Conservation (phyloP, 2,797 vertebrate species). For the Myioborus miniatus region DNA sequence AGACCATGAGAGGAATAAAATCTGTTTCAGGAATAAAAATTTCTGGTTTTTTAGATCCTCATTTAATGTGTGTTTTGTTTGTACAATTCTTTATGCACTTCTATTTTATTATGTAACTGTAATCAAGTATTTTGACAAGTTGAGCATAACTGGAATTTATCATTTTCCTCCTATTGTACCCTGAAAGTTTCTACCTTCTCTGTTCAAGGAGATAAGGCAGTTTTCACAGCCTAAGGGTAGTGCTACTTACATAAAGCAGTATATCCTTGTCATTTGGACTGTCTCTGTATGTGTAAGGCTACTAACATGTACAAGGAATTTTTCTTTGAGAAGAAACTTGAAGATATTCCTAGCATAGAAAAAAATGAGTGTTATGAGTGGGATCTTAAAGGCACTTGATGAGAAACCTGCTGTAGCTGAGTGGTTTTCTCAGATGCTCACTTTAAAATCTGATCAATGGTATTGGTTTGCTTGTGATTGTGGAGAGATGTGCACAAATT, state of each 20-base stretch:
- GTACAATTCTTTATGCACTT: background rate
- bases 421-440: background rate
- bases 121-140: background rate
- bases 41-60: background rate
- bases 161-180: background rate
- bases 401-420: background rate
- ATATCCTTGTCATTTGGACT: background rate
- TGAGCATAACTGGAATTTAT: slow-evolving; percentile 16
- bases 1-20: background rate
- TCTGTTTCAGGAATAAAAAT: background rate
- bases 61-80: background rate
- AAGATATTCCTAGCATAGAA: background rate
- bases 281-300: background rate
- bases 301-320: background rate
- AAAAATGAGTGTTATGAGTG: background rate
- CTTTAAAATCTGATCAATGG: background rate
- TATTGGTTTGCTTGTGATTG: background rate
- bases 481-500: background rate
- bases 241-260: slow-evolving; percentile 12
- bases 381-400: background rate
- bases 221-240: slow-evolving; percentile 8
- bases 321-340: slow-evolving; percentile 15
- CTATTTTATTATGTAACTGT: slow-evolving; percentile 11
- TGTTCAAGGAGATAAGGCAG: slow-evolving; percentile 15
- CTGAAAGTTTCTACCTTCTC: background rate